Evolutionary conservation across 2,797 vertebrate genomes (phyloP).

Genomic region (Muscicapa comitata): DNA sequence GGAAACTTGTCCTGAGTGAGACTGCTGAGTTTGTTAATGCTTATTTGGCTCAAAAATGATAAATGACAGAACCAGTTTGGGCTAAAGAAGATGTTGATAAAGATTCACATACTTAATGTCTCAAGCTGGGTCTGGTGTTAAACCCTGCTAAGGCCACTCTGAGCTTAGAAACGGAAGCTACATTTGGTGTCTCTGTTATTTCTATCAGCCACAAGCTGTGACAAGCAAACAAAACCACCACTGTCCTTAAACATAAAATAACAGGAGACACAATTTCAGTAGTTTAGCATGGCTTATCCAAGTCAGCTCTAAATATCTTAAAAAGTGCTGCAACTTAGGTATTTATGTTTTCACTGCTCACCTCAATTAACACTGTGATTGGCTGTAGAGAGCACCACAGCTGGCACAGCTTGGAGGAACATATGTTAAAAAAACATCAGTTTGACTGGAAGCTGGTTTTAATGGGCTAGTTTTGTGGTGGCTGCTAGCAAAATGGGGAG

Average conservation of each 20-base stretch:
- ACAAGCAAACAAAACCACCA: not conserved
- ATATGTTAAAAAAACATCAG: constrained; percentile 19
- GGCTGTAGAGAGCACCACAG: not conserved
- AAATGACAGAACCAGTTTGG: not conserved
- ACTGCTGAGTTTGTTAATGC: not conserved
- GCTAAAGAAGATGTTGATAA: not conserved
- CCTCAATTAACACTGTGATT: constrained; percentile 6
- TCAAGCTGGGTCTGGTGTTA: not conserved
- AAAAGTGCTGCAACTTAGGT: not conserved
- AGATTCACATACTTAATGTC: not conserved
- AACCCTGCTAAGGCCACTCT: not conserved
- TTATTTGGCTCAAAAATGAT: not conserved
- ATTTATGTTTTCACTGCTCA: constrained; percentile 27
- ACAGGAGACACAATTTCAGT: not conserved
- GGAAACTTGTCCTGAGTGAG: not conserved
- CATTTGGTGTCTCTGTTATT: not conserved
- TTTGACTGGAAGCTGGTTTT: constrained; percentile 34
- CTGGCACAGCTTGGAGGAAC: constrained; percentile 31
- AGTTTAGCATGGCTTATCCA: not conserved
- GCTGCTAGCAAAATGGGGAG: not conserved
- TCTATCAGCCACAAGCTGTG: not conserved
- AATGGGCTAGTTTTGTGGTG: constrained; percentile 4
- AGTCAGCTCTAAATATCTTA: not conserved
- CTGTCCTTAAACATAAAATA: not conserved
- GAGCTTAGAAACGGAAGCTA: not conserved